A percentile compares a stretch with the other conserved stretches of the same genome.
These are phyloP conservation scores for Drusus annulatus DNA, from an alignment of 1,140 invertebrate species.

Conservation along the genomic window DNA sequence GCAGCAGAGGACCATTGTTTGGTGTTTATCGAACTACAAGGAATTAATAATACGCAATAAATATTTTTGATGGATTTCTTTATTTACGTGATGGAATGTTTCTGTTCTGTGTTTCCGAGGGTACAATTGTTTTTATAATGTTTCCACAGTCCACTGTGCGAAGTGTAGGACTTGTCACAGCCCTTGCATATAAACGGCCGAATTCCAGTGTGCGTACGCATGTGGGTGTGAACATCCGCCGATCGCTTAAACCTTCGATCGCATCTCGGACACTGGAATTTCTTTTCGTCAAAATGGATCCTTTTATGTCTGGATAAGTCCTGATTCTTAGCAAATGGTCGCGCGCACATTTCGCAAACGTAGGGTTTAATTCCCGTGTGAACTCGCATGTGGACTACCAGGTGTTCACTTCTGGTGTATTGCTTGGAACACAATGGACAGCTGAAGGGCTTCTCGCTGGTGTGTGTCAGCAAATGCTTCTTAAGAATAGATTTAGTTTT, in stretches of 20 bases:
- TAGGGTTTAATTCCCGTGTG: slow-evolving; percentile 63
- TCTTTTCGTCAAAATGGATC: slow-evolving; percentile 62
- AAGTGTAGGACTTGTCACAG: slow-evolving; percentile 69
- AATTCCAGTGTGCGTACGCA: slow-evolving; percentile 88
- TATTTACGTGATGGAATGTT: no score
- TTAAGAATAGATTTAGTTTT: slow-evolving; percentile 69
- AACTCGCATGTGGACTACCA: slow-evolving; percentile 59
- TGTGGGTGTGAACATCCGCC: slow-evolving; percentile 77
- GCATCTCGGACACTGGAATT: slow-evolving; percentile 63
- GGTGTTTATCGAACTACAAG: no score
- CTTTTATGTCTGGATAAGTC: slow-evolving; percentile 61
- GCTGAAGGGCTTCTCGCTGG: slow-evolving; percentile 58
- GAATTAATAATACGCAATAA: no score
- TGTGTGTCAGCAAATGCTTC: slow-evolving; percentile 74
- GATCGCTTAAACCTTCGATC: slow-evolving; percentile 81
- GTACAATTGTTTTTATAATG: slow-evolving; percentile 48
- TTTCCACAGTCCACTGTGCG: slow-evolving; percentile 61
- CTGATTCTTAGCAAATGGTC: slow-evolving; percentile 59
- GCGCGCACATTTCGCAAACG: slow-evolving; percentile 63
- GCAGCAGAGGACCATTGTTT: no score
- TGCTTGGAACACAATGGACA: slow-evolving; percentile 60
- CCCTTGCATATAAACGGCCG: slow-evolving; percentile 83
- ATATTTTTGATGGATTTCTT: no score
- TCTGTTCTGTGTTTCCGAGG: background rate
- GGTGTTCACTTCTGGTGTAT: slow-evolving; percentile 57